Conservation (phyloP, 2,888 invertebrate species). For the Platycheirus rosarum region DNA sequence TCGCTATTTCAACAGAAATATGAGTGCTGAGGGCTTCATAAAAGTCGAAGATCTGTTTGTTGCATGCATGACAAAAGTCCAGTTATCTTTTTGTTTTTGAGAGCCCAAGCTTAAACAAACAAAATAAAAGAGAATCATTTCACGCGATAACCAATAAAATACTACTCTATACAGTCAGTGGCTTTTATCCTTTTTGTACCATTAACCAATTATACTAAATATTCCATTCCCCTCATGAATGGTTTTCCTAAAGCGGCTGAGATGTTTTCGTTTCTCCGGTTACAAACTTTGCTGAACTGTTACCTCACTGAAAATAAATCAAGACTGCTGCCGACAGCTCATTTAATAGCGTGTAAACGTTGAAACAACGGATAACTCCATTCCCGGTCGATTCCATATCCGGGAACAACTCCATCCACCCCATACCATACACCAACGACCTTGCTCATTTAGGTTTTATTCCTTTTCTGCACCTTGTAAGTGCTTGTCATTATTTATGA, state of each 20-base stretch:
- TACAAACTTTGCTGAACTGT: neutral
- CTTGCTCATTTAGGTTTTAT: too few relatives aligned
- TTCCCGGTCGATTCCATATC: slow-evolving; percentile 34
- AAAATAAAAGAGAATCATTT: slow-evolving; percentile 66
- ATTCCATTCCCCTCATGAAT: slow-evolving; percentile 66
- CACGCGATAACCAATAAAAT: slow-evolving; percentile 74
- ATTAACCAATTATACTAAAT: slow-evolving; percentile 74
- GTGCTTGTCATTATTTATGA: slow-evolving; percentile 6
- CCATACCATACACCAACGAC: too few relatives aligned
- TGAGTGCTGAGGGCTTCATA: too few relatives aligned
- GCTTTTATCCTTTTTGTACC: slow-evolving; percentile 74
- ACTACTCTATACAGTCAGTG: slow-evolving; percentile 73
- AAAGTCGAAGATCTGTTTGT: too few relatives aligned
- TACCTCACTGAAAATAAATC: slow-evolving; percentile 66
- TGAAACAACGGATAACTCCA: slow-evolving; percentile 65
- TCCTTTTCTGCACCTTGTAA: slow-evolving; percentile 32
- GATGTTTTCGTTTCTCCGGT: slow-evolving; percentile 35
- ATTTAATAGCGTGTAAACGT: slow-evolving; percentile 72
- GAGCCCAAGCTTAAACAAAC: too few relatives aligned
- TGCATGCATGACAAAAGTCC: too few relatives aligned
- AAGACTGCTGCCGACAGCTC: slow-evolving; percentile 74
- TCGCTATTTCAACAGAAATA: too few relatives aligned
- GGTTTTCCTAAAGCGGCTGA: slow-evolving; percentile 28
- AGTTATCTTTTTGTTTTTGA: too few relatives aligned
- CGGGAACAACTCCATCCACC: neutral